Evolutionary conservation across 1,140 invertebrate species (phyloP), one percentile per base, ranked within the genome.

Genomic region (Cotesia vestalis): DNA sequence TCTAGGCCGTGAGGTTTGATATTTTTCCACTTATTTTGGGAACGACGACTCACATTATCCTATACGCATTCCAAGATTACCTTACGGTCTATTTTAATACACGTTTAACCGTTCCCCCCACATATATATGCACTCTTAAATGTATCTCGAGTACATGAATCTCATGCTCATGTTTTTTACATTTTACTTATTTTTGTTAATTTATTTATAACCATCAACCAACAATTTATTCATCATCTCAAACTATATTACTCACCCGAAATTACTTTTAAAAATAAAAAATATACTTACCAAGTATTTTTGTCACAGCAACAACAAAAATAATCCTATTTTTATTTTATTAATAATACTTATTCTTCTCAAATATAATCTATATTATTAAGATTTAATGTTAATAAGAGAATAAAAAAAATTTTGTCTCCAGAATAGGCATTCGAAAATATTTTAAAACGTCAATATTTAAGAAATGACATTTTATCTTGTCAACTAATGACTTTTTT

Each of bases 21-120:
- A 78, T 83, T 78, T 74, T 79, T 78, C 69, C 73, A 73, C 78
- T 81, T 85, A 86, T 86, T 84, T 82, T 82, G 81, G 80, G 80
- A 77, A 72, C 72, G 73, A 66, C 76, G 76, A 82, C 77, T 86
- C 82, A 85, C 78, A 81, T 78, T 82, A 84, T 84, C 78, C 62
- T 78, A 75, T 74, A 69, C 76, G 73, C 79, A 81, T 80, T 79
- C 75, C 78, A 71, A 79, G 79, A 83, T 85, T 84, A 84, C 75
- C 78, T 84, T 84, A 80, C 79, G 74, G 73, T 79, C 80, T 86
- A 86, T 84, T 86, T 84, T 83, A 76, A 68, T 70, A 46, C 62
- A 61, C 62, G 52, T 52, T 38, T 63, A 70, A 63, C 40, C n/a
- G 40, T 64, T 62, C 51, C 27, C 59, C 35, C 57, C 52, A 12